phyloP scores from a whole-genome alignment of 2,113 vertebrate genomes.

The Geococcyx californianus region DNA sequence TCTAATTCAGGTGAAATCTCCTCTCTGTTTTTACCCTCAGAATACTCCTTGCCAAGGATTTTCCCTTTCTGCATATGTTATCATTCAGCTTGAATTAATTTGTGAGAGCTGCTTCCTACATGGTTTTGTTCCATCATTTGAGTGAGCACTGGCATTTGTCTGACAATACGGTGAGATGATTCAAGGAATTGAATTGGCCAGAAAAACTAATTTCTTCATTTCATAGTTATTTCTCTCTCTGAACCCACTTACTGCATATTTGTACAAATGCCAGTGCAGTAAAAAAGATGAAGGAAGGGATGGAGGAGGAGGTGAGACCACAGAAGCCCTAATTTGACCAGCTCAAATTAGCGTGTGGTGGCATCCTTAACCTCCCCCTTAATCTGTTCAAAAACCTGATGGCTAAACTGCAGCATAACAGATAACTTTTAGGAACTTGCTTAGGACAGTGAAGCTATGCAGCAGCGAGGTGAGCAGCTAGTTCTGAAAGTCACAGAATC shows the following conservation, averaged over 20 bases:
- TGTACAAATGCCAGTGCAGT: neutral
- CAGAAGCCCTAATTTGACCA: neutral
- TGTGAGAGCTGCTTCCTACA: neutral
- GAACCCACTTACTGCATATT: neutral
- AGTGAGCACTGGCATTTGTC: slow-evolving; percentile 1
- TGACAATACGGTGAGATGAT: neutral
- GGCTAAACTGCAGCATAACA: neutral
- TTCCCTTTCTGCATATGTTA: neutral
- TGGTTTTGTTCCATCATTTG: neutral
- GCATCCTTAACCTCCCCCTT: neutral
- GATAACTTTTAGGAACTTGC: neutral
- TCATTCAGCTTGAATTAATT: neutral
- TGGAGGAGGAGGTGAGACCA: neutral
- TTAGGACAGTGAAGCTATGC: neutral
- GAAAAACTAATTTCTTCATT: slow-evolving; percentile 14
- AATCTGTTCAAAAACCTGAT: neutral
- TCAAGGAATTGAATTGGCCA: neutral
- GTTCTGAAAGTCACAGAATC: no score
- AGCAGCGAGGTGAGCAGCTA: neutral
- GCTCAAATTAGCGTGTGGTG: neutral
- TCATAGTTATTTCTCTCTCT: neutral
- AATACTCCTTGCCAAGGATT: neutral
- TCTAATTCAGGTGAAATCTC: neutral
- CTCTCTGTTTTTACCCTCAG: neutral
- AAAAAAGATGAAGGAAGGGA: neutral